Evolutionary conservation across 2,888 invertebrate species (phyloP), one percentile per base, ranked within the genome.

Genomic region (Drosophila subsilvestris): DNA sequence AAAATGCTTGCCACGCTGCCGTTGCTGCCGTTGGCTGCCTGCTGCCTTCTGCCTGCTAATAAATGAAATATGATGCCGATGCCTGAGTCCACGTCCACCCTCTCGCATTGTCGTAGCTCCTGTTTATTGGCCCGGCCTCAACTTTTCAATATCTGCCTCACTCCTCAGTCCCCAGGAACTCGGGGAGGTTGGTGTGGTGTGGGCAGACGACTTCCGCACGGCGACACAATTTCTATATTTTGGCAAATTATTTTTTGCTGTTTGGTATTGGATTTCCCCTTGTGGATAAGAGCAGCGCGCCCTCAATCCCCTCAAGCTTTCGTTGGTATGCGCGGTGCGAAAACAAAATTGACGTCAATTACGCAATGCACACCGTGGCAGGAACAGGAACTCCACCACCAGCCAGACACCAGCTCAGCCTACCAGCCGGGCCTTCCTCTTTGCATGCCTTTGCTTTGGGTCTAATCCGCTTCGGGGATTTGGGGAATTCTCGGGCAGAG

Each of bases 291-390:
- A 17, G 37, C 14, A 32, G 54, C 45, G 56, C 63, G 50, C 70
- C 62, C 63, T 42, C 45, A 12, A 43, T 37, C n/a, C 44, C 56
- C 51, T 42, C 55, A 43, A 32, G 53, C 59, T 22, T 65, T 60
- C 47, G 77, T 85, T 86, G 86, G 88, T 89, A 89, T 88, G 90
- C 91, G 89, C 91, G 89, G 92, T 91, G 92, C 91, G 92, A 92
- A 92, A 91, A 91, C 90, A 89, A 91, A 92, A 92, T 92, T 92
- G 92, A 92, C 92, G 92, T 90, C 92, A 92, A 92, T 92, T 92
- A 92, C 91, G 90, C 91, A 90, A 83, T 89, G 83, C 87, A 89
- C 89, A 82, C 87, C 84, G 80, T 22, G 57, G 51, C 61, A 25
- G 17, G 27, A 17, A 44, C 25, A 25, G 25, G 25, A 25, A 18